Base-by-base conservation (phyloP, 2,113 vertebrate genomes). In the Thunnus maccoyii region DNA sequence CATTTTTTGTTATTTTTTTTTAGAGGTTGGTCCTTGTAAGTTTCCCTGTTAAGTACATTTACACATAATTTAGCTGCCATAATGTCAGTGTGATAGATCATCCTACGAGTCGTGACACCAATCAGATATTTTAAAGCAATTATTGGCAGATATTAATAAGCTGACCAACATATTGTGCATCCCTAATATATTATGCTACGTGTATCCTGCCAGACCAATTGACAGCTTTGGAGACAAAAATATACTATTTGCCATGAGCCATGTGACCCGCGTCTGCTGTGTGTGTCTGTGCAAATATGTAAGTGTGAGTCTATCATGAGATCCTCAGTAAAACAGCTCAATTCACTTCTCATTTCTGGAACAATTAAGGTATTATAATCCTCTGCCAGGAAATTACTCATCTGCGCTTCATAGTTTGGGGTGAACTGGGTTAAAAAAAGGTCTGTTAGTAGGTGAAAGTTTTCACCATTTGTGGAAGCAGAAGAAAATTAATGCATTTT, bases 251-350 rank as follows among this genome's bases (percentile, higher is more conserved):
- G 5, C 22, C 20, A 12, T 44, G n/a, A 47, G 32, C 3, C 71
- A 66, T 25, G 72, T 73, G 82, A 87, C 18, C 1, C 1, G 5
- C 11, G 18, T 61, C 54, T 22, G 30, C 51, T 18, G 11, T 58
- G 5, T 25, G 22, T 22, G 22, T 22, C 22, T 22, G 0, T 65
- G 67, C 25, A 64, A 14, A 18, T 30, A 15, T 51, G 20, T 69
- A 8, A 20, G 50, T 7, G 51, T 2, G 62, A 58, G 25, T 41
- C 2, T 18, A 12, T 71, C 54, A 80, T 66, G 30, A 61, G 51
- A 69, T 70, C 52, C 25, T 79, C 66, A 30, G 25, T 48, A 25
- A 44, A 27, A 36, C 16, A 56, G 16, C 46, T 5, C 18, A 30
- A 11, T 0, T 76, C 82, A 51, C 6, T 15, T 50, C 66, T 58